Percentiles rank a stretch among this genome's conserved stretches.
Conservation (phyloP, 2,797 vertebrate species). For the Otolemur crassicaudatus region DNA sequence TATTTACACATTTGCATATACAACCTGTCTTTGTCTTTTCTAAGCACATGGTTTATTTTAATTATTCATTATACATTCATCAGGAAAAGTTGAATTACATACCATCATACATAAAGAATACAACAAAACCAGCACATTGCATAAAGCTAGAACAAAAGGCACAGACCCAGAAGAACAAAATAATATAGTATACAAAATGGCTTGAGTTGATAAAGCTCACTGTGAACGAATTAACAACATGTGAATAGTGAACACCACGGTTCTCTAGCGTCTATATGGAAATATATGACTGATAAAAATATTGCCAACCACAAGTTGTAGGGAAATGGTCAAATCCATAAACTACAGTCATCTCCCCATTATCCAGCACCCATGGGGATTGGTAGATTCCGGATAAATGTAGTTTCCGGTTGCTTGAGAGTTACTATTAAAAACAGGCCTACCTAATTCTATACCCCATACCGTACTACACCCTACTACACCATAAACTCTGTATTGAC, state of each 20-base stretch:
- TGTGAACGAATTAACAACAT: constrained; percentile 39
- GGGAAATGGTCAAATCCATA: constrained; percentile 53
- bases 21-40: constrained; percentile 82
- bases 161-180: constrained; percentile 76
- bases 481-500: too few relatives aligned
- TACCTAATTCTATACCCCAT: too few relatives aligned
- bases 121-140: constrained; percentile 68
- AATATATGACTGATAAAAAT: constrained; percentile 70
- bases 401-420: too few relatives aligned
- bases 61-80: constrained; percentile 86
- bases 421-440: too few relatives aligned
- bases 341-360: neutral
- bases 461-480: too few relatives aligned
- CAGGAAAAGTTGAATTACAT: constrained; percentile 78
- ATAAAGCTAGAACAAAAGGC: constrained; percentile 85
- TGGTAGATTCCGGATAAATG: too few relatives aligned
- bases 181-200: constrained; percentile 75
- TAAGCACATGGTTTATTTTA: constrained; percentile 77
- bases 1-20: constrained; percentile 85
- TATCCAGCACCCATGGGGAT: too few relatives aligned
- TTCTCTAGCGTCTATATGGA: constrained; percentile 60
- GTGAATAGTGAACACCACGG: constrained; percentile 19
- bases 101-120: constrained; percentile 77
- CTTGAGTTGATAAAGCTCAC: constrained; percentile 50
- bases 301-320: constrained; percentile 64